Conservation (phyloP, 2,888 invertebrate species). For the Hetaerina titia region DNA sequence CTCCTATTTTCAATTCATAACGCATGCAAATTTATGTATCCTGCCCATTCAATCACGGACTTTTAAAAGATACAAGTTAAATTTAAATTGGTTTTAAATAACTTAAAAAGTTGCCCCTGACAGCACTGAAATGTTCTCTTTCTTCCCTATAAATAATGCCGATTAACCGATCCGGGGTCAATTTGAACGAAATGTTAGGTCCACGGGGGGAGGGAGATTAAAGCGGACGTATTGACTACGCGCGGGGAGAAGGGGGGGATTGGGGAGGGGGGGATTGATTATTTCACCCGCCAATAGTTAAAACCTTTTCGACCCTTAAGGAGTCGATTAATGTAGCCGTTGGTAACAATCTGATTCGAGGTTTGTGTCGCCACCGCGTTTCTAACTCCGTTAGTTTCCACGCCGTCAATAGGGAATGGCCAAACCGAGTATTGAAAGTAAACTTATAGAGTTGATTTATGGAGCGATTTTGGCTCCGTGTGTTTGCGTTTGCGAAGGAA, state of each 20-base stretch:
- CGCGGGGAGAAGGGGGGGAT: not conserved
- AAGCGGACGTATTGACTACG: not conserved
- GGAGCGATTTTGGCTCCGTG: not conserved
- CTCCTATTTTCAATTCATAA: slow-evolving; percentile 2
- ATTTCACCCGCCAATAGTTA: not conserved
- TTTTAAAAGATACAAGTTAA: slow-evolving; percentile 43
- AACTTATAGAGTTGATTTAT: not conserved
- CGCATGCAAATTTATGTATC: slow-evolving; percentile 50
- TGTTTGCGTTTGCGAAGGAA: slow-evolving; percentile 8
- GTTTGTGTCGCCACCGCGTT: not conserved
- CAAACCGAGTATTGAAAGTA: not conserved
- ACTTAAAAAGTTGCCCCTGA: not conserved
- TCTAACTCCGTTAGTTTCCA: not conserved
- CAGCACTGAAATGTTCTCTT: slow-evolving; percentile 23
- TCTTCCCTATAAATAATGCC: slow-evolving; percentile 33
- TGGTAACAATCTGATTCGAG: not conserved
- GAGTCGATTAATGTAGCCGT: not conserved
- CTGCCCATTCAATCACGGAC: not conserved
- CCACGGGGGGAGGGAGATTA: not conserved
- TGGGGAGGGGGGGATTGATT: not conserved
- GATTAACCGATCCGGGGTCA: slow-evolving; percentile 39
- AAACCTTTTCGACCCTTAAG: not conserved
- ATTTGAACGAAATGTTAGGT: slow-evolving; percentile 34
- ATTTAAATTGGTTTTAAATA: slow-evolving; percentile 60
- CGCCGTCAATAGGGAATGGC: not conserved